Evolutionary conservation across 37 sponge, comb jelly and placozoan genomes (phyloP), one percentile per base, ranked within the genome.

Genomic region (Corticium candelabrum): DNA sequence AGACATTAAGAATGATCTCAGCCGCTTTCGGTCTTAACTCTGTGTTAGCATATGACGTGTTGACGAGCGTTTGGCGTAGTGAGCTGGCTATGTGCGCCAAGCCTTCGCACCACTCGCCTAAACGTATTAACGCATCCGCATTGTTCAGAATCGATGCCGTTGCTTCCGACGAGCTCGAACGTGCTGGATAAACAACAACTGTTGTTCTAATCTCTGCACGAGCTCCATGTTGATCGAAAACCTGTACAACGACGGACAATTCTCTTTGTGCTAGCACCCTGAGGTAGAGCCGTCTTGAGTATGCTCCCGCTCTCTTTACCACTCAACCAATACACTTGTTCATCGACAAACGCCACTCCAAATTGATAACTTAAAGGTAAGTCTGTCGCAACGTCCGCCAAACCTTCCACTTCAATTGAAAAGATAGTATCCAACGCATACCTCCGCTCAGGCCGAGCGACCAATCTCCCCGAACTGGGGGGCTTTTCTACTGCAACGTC

Each of bases 351-450:
- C 36, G 81, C 2, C 0, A 88, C 0, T n/a, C 91, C 91, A 85
- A 79, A 91, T 73, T 79, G 83, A 72, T 83, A 87, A 0, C 56
- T 41, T 21, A 87, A 78, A 5, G 88, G 88, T 29, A 34, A 2
- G 40, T 87, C 82, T 3, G 1, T 0, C 29, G 69, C 5, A 1
- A 35, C 29, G 39, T 69, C 88, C 50, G 69, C 35, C 2, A 68
- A 35, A 15, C 83, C 69, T 29, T 37, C 30, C 0, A 78, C 83
- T 7, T 7, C 40, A 40, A 91, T 31, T 1, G 74, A 40, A 37
- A 85, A 87, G 31, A 68, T 11, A 30, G 91, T 87, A 29, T 67
- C 37, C 67, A 87, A 39, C 3, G 88, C 74, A 27, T 73, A 74
- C 15, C 88, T 88, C 2, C 78, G 74, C 34, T 83, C 1, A 4